Evolutionary conservation across 2,888 invertebrate genomes (phyloP), one percentile per base, ranked within the genome.

Genomic region (Athalia circularis): DNA sequence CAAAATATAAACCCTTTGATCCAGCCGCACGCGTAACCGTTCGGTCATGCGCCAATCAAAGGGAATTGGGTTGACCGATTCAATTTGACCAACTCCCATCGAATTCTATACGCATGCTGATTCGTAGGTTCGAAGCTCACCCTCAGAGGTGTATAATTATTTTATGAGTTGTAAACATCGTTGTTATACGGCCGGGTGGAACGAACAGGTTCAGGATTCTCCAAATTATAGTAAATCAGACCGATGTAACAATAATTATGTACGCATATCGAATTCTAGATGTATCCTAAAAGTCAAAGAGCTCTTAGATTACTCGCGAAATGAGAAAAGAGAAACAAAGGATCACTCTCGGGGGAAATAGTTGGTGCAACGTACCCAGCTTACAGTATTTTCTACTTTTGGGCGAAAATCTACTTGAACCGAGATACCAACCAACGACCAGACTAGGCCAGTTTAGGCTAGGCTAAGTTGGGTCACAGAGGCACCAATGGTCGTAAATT

Each of bases 401-500:
- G 29, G 29, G 29, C 29, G 29, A 29, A 29, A 29, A 59, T 15
- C 72, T 59, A 72, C 45, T 8, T 43, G 59, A 47, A 72, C 72
- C 9, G 43, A 72, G 59, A 29, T 29, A 59, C 59, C 72, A 72
- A n/a, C 15, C 52, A 43, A 68, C 6, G 48, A 52, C 68, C 54
- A 68, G 72, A 54, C 47, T 68, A 68, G 68, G 68, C 52, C 45
- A 54, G 72, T 45, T 50, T 72, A 72, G 15, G 59, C 52, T 72
- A 29, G 72, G 72, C 29, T 9, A 65, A 45, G 64, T 65, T 65
- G 43, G 64, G 64, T 7, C 72, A 15, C 59, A 43, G 72, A 72
- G 59, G 72, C 47, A 72, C 72, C 72, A 72, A 47, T 59, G 72
- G 59, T 72, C 72, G 72, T 72, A 72, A 72, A 72, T 72, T 72